Evolutionary conservation across 1,140 invertebrate species (phyloP).

Genomic region (Drosophila teissieri): DNA sequence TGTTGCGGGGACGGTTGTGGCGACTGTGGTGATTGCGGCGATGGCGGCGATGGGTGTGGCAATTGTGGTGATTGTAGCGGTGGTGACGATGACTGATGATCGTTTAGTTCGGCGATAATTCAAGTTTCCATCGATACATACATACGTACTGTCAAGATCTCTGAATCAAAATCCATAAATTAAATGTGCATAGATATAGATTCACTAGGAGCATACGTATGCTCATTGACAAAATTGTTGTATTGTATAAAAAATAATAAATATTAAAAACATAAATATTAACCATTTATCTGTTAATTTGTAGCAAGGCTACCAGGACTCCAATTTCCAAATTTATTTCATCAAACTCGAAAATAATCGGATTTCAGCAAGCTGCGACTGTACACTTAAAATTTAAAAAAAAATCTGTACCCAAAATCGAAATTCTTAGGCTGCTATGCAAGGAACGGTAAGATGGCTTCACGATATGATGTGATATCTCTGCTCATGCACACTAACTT

Average conservation of each 20-base stretch:
- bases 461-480: not conserved
- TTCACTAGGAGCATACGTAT: no score
- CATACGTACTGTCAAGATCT: not conserved
- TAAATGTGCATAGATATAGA: no score
- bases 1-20: not conserved
- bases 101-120: not conserved
- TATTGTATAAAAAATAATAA: no score
- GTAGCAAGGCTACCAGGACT: no score
- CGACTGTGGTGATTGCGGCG: not conserved
- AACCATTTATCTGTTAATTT: no score
- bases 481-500: not conserved
- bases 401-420: not conserved
- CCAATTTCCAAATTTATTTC: no score
- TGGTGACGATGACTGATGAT: no score
- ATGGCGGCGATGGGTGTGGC: not conserved
- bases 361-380: slow-evolving; percentile 5
- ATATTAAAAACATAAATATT: no score
- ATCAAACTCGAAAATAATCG: not conserved
- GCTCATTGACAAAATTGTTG: no score
- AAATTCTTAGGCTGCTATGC: not conserved
- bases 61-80: not conserved
- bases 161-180: not conserved
- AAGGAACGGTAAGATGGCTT: not conserved
- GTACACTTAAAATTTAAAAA: not conserved
- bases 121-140: not conserved